Evolutionary conservation across 37 sponge, comb jelly and placozoan species (phyloP), one percentile per base, ranked within the genome.

Genomic region (Axinella damicornis): DNA sequence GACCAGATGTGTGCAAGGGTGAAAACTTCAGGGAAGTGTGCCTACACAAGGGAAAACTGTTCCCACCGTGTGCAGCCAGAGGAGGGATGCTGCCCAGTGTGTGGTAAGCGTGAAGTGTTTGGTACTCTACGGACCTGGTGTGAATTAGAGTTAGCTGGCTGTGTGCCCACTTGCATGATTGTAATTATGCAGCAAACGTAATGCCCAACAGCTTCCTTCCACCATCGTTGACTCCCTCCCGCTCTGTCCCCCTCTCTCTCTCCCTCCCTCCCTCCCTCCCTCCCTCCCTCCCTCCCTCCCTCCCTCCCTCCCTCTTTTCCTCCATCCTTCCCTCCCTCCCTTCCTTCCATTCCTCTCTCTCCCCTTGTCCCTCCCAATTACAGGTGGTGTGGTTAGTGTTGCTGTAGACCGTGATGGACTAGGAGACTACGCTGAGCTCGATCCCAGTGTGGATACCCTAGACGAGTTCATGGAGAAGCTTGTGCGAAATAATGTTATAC

Each of bases 11-110:
- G 87, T 73, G 87, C 41, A 17, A 32, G 74, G 16, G 87, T 73
- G 28, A 73, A 4, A 2, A 9, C 1, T 9, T 30, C 19, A 52
- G 34, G 65, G 25, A 25, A 64, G 15, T 87, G 87, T 53, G 0
- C 32, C 28, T 67, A 75, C 67, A 80, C 39, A 36, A 21, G 37
- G 28, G 4, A 15, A 18, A 81, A 80, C 59, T 88, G 88, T 56
- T 12, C 25, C 22, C 36, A 0, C 22, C 65, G 66, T 18, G 82
- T 88, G 20, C 77, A n/a, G 21, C 88, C 88, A 73, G 40, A 66
- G 33, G 77, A 72, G 62, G 88, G 88, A 53, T 88, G 88, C 69
- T 88, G 88, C 66, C 63, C 88, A 6, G 21, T 88, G 24, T 88
- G 88, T 81, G 88, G 88, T 88, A 57, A 68, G 88, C 39, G 25